Evolutionary conservation across 2,797 vertebrate species (phyloP).

Genomic region (Alcedo atthis): DNA sequence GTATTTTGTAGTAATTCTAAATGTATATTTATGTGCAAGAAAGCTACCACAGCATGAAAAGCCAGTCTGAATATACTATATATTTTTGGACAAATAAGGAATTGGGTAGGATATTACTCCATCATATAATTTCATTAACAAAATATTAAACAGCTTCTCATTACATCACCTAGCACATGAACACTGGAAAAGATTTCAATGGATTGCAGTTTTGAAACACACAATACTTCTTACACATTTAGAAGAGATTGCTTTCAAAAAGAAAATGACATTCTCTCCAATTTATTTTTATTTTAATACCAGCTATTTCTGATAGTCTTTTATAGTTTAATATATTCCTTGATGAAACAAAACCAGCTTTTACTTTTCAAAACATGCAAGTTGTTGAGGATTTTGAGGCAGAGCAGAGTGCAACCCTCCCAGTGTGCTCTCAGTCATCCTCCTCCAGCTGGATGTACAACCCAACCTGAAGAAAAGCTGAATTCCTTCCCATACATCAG

Average conservation of each 20-base stretch:
- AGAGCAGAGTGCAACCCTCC: neutral
- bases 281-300: neutral
- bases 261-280: neutral
- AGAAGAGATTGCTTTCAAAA: neutral
- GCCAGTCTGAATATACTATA: neutral
- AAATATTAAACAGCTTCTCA: neutral
- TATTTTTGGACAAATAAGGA: neutral
- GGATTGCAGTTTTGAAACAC: neutral
- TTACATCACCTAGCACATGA: neutral
- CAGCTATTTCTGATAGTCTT: neutral
- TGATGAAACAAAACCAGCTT: neutral
- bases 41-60: neutral
- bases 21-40: neutral
- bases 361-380: neutral
- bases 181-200: neutral
- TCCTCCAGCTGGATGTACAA: neutral
- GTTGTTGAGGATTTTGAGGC: neutral
- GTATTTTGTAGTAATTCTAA: neutral
- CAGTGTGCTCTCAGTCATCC: neutral
- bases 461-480: neutral
- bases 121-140: neutral
- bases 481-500: neutral
- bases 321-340: neutral
- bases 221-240: neutral
- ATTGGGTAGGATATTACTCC: neutral